Evolutionary conservation across 2,888 invertebrate genomes (phyloP), one percentile per base, ranked within the genome.

Genomic region (Drosophila pseudotalamancana): DNA sequence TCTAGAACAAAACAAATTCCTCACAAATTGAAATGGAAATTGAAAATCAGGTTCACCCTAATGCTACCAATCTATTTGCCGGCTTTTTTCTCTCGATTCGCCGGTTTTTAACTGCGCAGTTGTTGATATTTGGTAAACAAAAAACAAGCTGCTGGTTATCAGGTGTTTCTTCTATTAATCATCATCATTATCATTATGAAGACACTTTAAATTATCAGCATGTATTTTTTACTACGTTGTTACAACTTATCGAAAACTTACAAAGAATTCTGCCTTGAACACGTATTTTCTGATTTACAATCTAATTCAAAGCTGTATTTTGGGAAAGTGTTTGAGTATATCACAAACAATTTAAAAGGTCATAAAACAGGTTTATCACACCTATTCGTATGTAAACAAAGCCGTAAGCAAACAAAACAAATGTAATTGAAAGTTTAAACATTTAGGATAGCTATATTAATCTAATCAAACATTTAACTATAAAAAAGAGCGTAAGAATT

Each of bases 71-170:
- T 49, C 40, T 54, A 40, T 48, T 37, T 39, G 54, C 40, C 53
- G 53, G 49, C 25, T 55, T 55, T n/a, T 29, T 43, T 34, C 27
- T 16, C 31, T 56, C 40, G 60, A 35, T 19, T 69, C 65, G 73
- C 77, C 81, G 81, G 82, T 78, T 72, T 72, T 54, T 73, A 56
- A 63, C 48, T 74, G 79, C 86, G 72, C 50, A 57, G 50, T 57
- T 85, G 75, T 78, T 67, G 34, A 60, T 85, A 53, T 82, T 85
- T 78, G 72, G 66, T 81, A 74, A 85, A 79, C 64, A 78, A 77
- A 34, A 49, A 60, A 62, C 48, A 77, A 53, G 39, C 54, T 32
- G 27, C 34, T 64, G 49, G 43, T 71, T 35, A 71, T 81, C 78
- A 79, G 74, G 64, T 81, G 71, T 73, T 57, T 56, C 48, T 6